These are phyloP conservation scores for Cremastinae sp. DNA, from an alignment of 2,888 invertebrate genomes.

Conservation along the genomic window DNA sequence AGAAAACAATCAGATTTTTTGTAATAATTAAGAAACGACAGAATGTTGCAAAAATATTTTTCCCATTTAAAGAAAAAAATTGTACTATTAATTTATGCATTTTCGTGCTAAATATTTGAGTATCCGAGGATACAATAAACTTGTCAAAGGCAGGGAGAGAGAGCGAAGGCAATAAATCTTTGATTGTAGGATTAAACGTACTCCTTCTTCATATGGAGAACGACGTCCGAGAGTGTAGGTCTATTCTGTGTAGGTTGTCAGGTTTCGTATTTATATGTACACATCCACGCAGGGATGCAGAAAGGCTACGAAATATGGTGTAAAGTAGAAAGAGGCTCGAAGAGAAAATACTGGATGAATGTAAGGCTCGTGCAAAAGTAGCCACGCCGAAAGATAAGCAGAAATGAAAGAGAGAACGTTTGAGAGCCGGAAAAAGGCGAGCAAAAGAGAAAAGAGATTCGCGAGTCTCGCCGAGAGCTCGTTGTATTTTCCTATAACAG, in stretches of 20 bases:
- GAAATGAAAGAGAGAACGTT: conserved; percentile 25
- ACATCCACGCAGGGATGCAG: not conserved
- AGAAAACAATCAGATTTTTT: too few relatives aligned
- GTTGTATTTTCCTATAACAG: conserved; percentile 77
- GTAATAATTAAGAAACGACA: not conserved
- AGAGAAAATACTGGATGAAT: conserved; percentile 27
- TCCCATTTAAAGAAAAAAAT: not conserved
- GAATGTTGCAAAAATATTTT: not conserved
- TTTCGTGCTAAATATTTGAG: conserved; percentile 46
- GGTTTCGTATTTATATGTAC: conserved; percentile 14
- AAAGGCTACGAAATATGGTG: conserved; percentile 49
- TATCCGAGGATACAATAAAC: conserved; percentile 47
- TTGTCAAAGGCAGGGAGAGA: not conserved
- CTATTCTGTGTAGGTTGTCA: conserved; percentile 37
- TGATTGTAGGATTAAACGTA: conserved; percentile 4
- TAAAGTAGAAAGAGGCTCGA: conserved; percentile 47
- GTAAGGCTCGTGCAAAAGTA: conserved; percentile 36
- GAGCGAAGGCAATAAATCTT: conserved; percentile 38
- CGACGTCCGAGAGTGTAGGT: conserved; percentile 34
- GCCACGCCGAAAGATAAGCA: conserved; percentile 5
- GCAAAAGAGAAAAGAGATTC: conserved; percentile 19
- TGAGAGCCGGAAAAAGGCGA: conserved; percentile 46
- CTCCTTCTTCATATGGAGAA: conserved; percentile 12
- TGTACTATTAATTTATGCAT: conserved; percentile 31
- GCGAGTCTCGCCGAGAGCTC: conserved; percentile 40